Evolutionary conservation across 2,113 vertebrate species (phyloP).

Genomic region (Puntigrus tetrazona): DNA sequence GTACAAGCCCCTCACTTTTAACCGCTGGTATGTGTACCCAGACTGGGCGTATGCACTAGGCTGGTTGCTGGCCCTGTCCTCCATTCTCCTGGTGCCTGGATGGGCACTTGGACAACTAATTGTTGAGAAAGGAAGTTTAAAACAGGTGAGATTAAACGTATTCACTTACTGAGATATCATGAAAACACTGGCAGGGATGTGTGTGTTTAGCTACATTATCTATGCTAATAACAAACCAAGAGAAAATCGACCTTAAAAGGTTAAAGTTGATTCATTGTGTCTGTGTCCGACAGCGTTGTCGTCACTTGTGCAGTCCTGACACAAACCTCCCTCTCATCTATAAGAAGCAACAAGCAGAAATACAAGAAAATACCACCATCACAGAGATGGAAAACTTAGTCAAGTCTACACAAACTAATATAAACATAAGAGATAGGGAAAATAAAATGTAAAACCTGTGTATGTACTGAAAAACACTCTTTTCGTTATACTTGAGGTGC

Average conservation of each 20-base stretch:
- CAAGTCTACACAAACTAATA: neutral
- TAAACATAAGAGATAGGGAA: neutral
- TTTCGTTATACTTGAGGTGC: neutral
- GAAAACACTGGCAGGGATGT: neutral
- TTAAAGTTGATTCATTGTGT: neutral
- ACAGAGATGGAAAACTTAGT: constrained; percentile 27
- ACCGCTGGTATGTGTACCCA: constrained; percentile 72
- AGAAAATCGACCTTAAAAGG: neutral
- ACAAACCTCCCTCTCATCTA: constrained; percentile 7
- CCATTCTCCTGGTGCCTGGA: constrained; percentile 55
- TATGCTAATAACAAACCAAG: neutral
- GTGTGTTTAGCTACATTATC: neutral
- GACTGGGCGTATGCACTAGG: constrained; percentile 67
- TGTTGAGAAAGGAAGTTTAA: constrained; percentile 14
- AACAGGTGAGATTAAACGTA: constrained; percentile 33
- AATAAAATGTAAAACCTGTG: too few species aligned
- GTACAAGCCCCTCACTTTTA: constrained; percentile 72
- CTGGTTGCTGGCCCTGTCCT: constrained; percentile 68
- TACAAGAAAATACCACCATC: constrained; percentile 2
- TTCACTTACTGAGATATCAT: neutral
- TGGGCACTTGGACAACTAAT: neutral
- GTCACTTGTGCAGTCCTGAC: constrained; percentile 54
- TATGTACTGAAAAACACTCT: neutral
- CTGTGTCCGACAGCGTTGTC: constrained; percentile 55
- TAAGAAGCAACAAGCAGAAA: constrained; percentile 36